Evolutionary conservation across 2,797 vertebrate genomes (phyloP).

Genomic region (Bradypodion pumilum): DNA sequence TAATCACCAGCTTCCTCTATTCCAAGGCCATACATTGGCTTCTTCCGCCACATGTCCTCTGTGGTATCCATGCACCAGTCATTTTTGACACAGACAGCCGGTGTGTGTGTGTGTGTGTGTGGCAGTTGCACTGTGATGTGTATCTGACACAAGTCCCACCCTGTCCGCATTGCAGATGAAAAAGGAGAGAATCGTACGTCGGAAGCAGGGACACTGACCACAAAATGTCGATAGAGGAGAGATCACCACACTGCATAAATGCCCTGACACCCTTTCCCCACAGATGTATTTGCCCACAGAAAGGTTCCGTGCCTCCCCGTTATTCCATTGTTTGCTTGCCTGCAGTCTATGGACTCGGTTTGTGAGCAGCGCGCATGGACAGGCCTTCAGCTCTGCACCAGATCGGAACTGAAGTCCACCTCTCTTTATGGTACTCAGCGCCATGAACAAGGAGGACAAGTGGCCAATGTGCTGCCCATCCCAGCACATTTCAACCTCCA

Average conservation of each 20-base stretch:
- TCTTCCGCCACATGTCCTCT: no score
- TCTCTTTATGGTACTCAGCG: background rate
- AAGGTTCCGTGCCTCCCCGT: background rate
- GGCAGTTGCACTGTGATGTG: background rate
- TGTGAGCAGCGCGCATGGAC: background rate
- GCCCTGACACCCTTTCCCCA: background rate
- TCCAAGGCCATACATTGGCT: no score
- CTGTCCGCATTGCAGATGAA: background rate
- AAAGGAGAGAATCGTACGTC: no score
- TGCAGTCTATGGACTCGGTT: background rate
- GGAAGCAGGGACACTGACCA: no score
- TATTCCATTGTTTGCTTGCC: background rate
- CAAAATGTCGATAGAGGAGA: background rate
- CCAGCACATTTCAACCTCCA: conserved; percentile 4
- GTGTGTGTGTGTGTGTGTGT: no score
- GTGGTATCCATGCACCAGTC: no score
- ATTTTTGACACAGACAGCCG: no score
- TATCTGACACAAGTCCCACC: background rate
- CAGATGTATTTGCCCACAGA: background rate
- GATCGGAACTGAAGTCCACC: background rate
- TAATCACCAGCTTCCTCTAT: no score
- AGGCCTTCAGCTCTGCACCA: background rate
- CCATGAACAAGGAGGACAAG: background rate
- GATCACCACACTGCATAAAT: background rate
- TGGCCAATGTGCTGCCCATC: conserved; percentile 11